These are phyloP conservation scores for Drosophila robusta DNA, from an alignment of 2,888 invertebrate genomes.

Conservation along the genomic window DNA sequence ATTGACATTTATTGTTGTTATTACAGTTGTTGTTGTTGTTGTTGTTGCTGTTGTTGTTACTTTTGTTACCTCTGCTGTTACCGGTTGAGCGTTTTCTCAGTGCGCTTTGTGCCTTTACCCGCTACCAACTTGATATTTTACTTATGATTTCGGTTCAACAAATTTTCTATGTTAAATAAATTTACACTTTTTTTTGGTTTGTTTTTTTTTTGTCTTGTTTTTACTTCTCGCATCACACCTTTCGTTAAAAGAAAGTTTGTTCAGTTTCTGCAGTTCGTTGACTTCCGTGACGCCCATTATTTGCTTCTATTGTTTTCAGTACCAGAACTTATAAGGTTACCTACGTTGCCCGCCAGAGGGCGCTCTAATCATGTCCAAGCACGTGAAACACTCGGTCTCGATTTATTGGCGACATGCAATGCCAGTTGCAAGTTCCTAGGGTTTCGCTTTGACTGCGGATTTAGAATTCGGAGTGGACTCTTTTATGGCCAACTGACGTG, in stretches of 20 bases:
- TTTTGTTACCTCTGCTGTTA: constrained; percentile 33
- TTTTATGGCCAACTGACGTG: constrained; percentile 43
- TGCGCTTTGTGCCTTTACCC: constrained; percentile 22
- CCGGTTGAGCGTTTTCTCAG: constrained; percentile 40
- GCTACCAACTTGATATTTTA: constrained; percentile 26
- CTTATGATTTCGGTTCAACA: constrained; percentile 40
- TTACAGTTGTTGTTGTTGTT: constrained; percentile 11
- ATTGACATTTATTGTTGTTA: constrained; percentile 56
- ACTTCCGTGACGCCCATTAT: constrained; percentile 33
- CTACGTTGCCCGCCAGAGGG: constrained; percentile 2
- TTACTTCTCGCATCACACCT: constrained; percentile 21
- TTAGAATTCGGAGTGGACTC: constrained; percentile 1
- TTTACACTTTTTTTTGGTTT: constrained; percentile 64
- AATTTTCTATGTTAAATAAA: constrained; percentile 71
- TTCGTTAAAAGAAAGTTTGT: constrained; percentile 64
- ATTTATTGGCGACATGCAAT: constrained; percentile 35
- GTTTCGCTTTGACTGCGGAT: background rate
- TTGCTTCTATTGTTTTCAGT: constrained; percentile 1
- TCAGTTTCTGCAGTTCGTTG: constrained; percentile 61
- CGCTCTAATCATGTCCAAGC: constrained; percentile 36
- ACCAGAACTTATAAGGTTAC: constrained; percentile 30
- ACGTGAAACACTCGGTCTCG: constrained; percentile 36
- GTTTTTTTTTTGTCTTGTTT: background rate
- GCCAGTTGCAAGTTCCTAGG: constrained; percentile 19
- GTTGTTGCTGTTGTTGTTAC: constrained; percentile 20